These are phyloP conservation scores for Pandemis heparana DNA, from an alignment of 2,888 invertebrate species.

Conservation along the genomic window DNA sequence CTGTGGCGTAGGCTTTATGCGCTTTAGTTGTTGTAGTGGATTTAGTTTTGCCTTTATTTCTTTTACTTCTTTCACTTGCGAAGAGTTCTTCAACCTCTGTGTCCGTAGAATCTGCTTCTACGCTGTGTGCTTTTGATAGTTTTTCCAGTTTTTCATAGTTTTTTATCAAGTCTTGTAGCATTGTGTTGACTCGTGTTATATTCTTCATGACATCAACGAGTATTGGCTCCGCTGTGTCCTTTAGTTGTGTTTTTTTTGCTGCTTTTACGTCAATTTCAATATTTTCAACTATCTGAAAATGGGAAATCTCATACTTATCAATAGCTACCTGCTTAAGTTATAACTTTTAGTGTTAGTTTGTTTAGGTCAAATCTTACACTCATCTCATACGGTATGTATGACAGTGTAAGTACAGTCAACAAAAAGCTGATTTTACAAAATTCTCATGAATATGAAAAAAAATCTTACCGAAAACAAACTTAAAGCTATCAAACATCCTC, in stretches of 20 bases:
- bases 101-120: conserved; percentile 50
- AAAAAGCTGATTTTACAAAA: not conserved
- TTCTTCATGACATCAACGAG: conserved; percentile 66
- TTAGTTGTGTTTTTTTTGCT: not conserved
- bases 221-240: conserved; percentile 45
- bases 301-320: not conserved
- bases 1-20: conserved; percentile 4
- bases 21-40: not conserved
- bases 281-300: conserved; percentile 44
- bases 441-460: not conserved
- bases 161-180: conserved; percentile 63
- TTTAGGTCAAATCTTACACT: too few relatives aligned
- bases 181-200: conserved; percentile 65
- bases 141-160: conserved; percentile 66
- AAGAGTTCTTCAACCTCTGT: conserved; percentile 50
- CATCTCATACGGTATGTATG: too few relatives aligned
- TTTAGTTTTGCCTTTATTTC: conserved; percentile 27
- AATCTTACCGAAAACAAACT: conserved; percentile 15
- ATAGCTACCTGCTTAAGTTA: too few relatives aligned
- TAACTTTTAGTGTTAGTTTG: too few relatives aligned
- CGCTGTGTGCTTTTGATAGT: conserved; percentile 55
- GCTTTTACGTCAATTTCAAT: conserved; percentile 25
- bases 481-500: not conserved
- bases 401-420: too few relatives aligned
- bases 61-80: conserved; percentile 38